Evolutionary conservation across 2,888 invertebrate species (phyloP), one percentile per base, ranked within the genome.

Genomic region (Chrysolina oricalcia): DNA sequence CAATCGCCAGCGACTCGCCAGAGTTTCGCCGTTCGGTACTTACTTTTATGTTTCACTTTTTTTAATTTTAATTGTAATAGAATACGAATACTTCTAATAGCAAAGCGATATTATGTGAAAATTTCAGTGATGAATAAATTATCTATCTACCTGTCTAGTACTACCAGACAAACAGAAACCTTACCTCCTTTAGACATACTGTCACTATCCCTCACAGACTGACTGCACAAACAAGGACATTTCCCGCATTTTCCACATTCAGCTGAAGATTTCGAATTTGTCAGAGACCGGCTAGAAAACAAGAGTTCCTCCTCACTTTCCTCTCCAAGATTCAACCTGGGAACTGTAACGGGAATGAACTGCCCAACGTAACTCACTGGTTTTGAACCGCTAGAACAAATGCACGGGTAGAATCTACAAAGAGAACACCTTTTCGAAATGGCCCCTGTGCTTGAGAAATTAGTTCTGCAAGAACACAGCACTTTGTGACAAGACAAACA

Each of bases 391-490:
- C 19, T 27, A 6, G 56, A 69, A 50, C 69, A 69, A 27, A 23
- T 17, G 40, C 69, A 69, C 5, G 69, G 69, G 21, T 48, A 69
- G n/a, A 21, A 56, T 19, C 23, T 69, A 9, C 69, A 69, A 2
- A 15, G 21, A 11, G 53, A 27, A 2, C 69, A 69, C 9, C 35
- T 50, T 11, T 46, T 65, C 8, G 65, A 19, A 65, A 65, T 23
- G 11, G 65, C 65, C 6, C 65, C 46, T 3, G 65, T 65, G 17
- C 27, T 59, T 9, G 59, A 27, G 10, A 59, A 59, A 11, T n/a
- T 59, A 15, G 19, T 41, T 19, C 19, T 35, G 23, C 63, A 63
- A 27, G 41, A 40, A 35, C 63, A 63, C 13, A 10, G 27, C 4
- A 17, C 41, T n/a, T 63, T 63, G 63, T 35, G 40, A 9, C 63